Base-by-base conservation (phyloP, 2,797 vertebrate species). In the Cyprinella venusta region DNA sequence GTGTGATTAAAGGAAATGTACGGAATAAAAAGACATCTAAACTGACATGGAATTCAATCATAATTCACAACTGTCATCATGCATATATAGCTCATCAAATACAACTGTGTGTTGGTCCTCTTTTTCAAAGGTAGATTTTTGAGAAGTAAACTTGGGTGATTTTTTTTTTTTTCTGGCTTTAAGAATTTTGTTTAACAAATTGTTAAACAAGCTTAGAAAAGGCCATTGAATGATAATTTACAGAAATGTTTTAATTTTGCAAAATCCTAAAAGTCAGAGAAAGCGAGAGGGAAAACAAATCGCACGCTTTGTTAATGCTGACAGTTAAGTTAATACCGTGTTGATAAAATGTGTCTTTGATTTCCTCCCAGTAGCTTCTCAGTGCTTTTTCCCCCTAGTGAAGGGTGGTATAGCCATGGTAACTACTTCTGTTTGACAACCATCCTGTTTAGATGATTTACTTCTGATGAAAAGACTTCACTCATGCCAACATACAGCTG, bases 1-100 rank as follows among this genome's bases (percentile, higher is more conserved):
- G 89, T 90, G 87, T 85, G 91, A 16, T 87, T 84, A 86, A 88
- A 77, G 85, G 59, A 83, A 87, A 61, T 21, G 15, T 48, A 48
- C 76, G 63, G 40, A 89, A 91, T 87, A 89, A 83, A 83, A 69
- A 24, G 30, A 76, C 40, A 70, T 71, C 40, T 45, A 63, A 70
- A 59, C 64, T 9, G 65, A 70, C 64, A 2, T 48, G 13, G 48
- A 42, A n/a, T 38, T 82, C 48, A 56, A 33, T 71, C 52, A 42
- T 64, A 52, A 21, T 40, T 76, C 7, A 5, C 69, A 45, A 33
- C 45, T n/a, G n/a, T n/a, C 50, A 8, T 45, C 24, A 63, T 61
- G 56, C 56, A 64, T 30, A 38, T 33, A n/a, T 40, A 26, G 59
- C 16, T 68, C 56, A 24, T 81, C 33, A 50, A 36, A 38, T 70